Conservation (phyloP, 2,113 vertebrate genomes). For the Onychorhynchus coronatus region DNA sequence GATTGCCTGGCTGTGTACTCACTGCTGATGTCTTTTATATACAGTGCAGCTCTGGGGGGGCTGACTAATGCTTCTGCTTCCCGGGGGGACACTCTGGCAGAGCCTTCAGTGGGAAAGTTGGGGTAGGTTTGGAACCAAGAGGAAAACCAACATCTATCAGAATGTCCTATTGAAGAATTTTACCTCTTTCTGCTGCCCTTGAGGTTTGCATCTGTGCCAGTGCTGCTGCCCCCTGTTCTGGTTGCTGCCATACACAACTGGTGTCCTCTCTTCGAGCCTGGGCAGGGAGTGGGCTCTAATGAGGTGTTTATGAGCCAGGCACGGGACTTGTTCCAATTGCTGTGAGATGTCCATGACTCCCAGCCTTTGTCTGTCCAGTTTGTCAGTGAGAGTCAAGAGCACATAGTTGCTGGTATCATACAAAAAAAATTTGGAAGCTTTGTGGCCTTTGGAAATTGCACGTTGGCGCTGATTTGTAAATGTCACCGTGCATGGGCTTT, state of each 20-base stretch:
- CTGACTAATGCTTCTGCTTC: not conserved
- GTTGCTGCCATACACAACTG: not conserved
- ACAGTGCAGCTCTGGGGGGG: not conserved
- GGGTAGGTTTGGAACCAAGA: not conserved
- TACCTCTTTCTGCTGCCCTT: not conserved
- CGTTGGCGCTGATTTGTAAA: not conserved
- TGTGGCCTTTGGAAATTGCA: not conserved
- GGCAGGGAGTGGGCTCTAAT: conserved; percentile 8
- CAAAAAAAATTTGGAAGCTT: not conserved
- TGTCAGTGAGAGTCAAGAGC: not conserved
- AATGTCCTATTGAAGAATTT: not conserved
- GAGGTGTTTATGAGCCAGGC: conserved; percentile 16
- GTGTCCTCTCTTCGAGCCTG: not conserved
- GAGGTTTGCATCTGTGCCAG: fast-evolving
- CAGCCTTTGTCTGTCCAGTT: not conserved
- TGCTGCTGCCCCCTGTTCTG: not conserved
- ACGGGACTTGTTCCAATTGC: not conserved
- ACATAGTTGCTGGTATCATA: fast-evolving
- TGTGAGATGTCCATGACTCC: not conserved
- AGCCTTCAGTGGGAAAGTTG: not conserved
- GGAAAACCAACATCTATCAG: not conserved
- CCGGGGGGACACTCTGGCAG: not conserved
- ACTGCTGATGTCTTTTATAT: not conserved
- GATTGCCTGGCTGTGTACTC: not conserved
- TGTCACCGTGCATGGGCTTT: not conserved